phyloP scores from a whole-genome alignment of 2,888 invertebrate species.

The Pedicia rivosa region DNA sequence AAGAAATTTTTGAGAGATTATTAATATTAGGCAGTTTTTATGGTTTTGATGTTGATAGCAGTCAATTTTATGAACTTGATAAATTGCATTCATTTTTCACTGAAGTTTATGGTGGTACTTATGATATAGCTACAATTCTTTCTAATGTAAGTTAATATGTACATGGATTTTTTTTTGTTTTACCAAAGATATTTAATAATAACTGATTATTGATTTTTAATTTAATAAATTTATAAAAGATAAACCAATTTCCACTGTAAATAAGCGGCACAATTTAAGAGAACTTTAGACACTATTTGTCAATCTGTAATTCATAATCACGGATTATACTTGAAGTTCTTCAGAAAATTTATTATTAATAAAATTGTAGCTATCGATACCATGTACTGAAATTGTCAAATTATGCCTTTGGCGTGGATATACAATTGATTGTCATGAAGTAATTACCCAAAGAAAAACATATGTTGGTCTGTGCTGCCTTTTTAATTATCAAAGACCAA shows the following conservation, averaged over 20 bases:
- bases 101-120: conserved; percentile 19
- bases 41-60: conserved; percentile 16
- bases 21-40: conserved; percentile 19
- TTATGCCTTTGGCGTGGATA: conserved; percentile 19
- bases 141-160: conserved; percentile 5
- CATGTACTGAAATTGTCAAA: conserved; percentile 14
- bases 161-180: no score
- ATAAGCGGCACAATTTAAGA: no score
- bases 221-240: not conserved
- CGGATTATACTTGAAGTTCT: no score
- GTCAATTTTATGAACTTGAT: conserved; percentile 12
- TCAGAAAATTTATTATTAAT: no score
- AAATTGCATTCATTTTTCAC: conserved; percentile 20
- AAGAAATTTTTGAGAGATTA: conserved; percentile 19
- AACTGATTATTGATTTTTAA: no score
- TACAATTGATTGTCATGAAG: conserved; percentile 16
- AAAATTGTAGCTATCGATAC: conserved; percentile 19
- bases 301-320: no score
- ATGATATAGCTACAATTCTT: conserved; percentile 21
- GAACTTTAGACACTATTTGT: no score
- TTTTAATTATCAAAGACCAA: conserved; percentile 22
- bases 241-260: no score
- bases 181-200: not conserved
- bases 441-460: conserved; percentile 20
- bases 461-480: conserved; percentile 24